Evolutionary conservation across 2,888 invertebrate genomes (phyloP).

Genomic region (Andrena chrysosceles): DNA sequence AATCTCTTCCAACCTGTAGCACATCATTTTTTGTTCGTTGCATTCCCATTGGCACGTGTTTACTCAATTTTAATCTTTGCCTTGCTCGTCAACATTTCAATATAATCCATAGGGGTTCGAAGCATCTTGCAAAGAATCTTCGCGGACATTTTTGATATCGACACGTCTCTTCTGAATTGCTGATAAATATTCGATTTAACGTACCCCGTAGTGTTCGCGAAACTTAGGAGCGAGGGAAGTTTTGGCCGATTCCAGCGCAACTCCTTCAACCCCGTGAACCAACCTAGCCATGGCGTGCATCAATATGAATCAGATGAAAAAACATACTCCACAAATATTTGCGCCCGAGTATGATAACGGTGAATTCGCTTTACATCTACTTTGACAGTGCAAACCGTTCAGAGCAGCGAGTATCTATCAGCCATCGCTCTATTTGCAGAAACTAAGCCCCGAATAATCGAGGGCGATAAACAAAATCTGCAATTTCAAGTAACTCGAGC

Average conservation of each 20-base stretch:
- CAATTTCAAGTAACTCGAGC: not conserved
- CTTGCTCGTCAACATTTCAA: not conserved
- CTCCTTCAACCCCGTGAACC: not conserved
- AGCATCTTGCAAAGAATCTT: not conserved
- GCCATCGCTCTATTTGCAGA: not conserved
- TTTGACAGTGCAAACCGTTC: conserved; percentile 2
- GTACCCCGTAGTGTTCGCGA: no score
- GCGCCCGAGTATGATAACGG: not conserved
- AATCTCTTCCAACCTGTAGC: not conserved
- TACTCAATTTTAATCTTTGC: not conserved
- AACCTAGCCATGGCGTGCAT: not conserved
- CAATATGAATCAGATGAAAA: not conserved
- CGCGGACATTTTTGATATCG: not conserved
- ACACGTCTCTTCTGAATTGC: not conserved
- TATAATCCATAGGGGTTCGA: not conserved
- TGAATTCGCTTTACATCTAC: not conserved
- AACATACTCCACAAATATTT: not conserved
- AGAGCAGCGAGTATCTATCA: not conserved
- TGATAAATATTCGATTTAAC: not conserved
- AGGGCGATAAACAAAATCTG: not conserved
- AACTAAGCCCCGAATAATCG: conserved; percentile 9
- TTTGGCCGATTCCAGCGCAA: no score
- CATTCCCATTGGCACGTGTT: not conserved
- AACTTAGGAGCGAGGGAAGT: no score
- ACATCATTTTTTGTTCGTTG: not conserved